Conservation (phyloP, 1,140 invertebrate genomes). For the Ditylenchus dipsaci region DNA sequence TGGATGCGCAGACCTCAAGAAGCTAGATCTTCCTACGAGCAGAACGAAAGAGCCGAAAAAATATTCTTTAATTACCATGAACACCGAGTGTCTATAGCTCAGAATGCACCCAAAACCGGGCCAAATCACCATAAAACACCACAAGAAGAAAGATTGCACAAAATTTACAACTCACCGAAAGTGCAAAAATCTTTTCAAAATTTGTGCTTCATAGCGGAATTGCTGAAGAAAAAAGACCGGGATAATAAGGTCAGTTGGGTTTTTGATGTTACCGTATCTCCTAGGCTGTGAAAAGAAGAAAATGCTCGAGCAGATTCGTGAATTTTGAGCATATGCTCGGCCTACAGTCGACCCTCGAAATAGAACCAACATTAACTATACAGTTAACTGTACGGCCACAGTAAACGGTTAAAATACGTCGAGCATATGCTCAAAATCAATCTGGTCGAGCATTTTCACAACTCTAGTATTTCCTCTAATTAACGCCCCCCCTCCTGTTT, state of each 20-base stretch:
- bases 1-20: slow-evolving; percentile 59
- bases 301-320: no score
- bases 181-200: slow-evolving; percentile 57
- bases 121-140: slow-evolving; percentile 2
- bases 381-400: no score
- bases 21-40: not conserved
- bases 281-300: no score
- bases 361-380: no score
- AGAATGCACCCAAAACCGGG: not conserved
- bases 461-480: no score
- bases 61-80: slow-evolving; percentile 11
- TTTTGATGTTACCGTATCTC: no score
- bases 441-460: no score
- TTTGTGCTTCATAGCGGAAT: slow-evolving; percentile 57
- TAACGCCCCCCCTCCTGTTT: no score
- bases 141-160: slow-evolving; percentile 5
- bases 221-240: slow-evolving; percentile 57
- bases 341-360: no score
- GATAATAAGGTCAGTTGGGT: slow-evolving; percentile 49
- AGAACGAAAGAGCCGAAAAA: slow-evolving; percentile 5
- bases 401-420: no score
- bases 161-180: slow-evolving; percentile 55
- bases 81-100: not conserved
- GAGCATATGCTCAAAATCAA: no score
- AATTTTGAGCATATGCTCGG: no score